Evolutionary conservation across 2,888 invertebrate genomes (phyloP), one percentile per base, ranked within the genome.

Genomic region (Drosophila vallismaia): DNA sequence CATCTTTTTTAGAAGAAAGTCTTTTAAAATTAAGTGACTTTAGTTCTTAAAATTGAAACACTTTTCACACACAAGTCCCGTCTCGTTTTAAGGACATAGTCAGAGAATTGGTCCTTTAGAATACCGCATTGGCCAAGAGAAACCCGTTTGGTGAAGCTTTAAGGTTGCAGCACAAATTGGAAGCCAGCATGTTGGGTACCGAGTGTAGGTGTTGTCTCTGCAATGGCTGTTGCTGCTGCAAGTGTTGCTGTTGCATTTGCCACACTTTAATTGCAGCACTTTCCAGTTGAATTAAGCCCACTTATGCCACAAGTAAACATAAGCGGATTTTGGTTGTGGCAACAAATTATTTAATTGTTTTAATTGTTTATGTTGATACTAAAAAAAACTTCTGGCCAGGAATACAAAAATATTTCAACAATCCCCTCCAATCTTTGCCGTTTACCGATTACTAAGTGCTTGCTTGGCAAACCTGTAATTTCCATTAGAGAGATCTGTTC

Each of bases 201-300:
- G 8, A 14, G 14, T 42, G 40, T 42, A 19, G 40, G 40, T 42
- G 40, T 12, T n/a, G 40, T n/a, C 40, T 4, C 28, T 28, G 28
- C 40, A 42, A 19, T n/a, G 38, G 28, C n/a, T 46, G 44, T 4
- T 49, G 36, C 12, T 38, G 38, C 8, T 26, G 33, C 33, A 10
- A 33, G 10, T 33, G 14, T 42, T 31, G 54, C 44, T 63, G 14
- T 44, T 69, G 46, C 71, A 71, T 70, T 60, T 71, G 83, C 70
- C 60, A 69, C 58, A 68, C 79, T 81, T 79, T 79, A 85, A 85
- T 85, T 85, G 80, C 86, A 72, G 66, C 72, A 71, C 67, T 79
- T 79, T 72, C 64, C 50, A 67, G 64, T 44, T 48, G 50, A 57
- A 42, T 55, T 54, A 26, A 77, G 53, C 80, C 80, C 77, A 80